phyloP scores from a whole-genome alignment of 2,113 vertebrate species.

The Eonycteris spelaea region DNA sequence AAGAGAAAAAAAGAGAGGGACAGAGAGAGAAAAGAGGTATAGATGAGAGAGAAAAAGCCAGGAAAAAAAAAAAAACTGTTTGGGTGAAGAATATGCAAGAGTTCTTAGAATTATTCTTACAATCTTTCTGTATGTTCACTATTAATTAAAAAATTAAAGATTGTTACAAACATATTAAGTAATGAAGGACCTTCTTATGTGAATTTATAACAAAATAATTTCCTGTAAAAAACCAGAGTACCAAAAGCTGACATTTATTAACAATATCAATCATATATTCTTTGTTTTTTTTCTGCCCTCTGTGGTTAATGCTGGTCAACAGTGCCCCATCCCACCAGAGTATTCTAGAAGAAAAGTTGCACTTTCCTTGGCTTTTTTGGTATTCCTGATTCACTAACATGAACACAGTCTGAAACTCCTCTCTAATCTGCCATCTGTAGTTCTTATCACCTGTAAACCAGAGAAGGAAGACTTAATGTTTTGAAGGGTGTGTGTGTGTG shows the following conservation, averaged over 20 bases:
- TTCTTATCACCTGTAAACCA: neutral
- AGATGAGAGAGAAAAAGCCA: neutral
- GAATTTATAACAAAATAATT: neutral
- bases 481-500: neutral
- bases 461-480: neutral
- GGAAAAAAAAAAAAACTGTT: neutral
- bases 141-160: neutral
- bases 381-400: neutral
- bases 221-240: neutral
- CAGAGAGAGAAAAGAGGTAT: neutral
- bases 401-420: neutral
- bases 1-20: neutral
- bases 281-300: neutral
- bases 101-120: neutral
- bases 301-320: neutral
- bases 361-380: neutral
- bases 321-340: neutral
- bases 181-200: neutral
- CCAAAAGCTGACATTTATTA: neutral
- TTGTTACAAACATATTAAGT: neutral
- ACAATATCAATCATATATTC: neutral
- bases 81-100: rapidly evolving
- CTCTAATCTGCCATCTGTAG: neutral
- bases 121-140: neutral
- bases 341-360: neutral